Evolutionary conservation across 2,888 invertebrate species (phyloP).

Genomic region (Eurytoma californica): DNA sequence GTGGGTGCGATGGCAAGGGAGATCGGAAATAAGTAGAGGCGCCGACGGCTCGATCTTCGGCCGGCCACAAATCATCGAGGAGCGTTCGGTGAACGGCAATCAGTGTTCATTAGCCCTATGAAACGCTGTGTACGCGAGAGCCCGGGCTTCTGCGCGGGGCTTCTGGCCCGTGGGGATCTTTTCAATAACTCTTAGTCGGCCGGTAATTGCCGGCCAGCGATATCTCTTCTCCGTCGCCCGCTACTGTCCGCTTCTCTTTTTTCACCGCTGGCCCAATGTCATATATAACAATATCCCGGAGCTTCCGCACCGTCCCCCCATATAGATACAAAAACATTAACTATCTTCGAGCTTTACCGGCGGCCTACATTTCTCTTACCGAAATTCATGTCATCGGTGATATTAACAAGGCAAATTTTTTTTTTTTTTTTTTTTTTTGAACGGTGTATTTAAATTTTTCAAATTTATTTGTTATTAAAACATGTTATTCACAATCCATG

Average conservation of each 20-base stretch:
- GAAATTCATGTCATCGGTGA: too few relatives aligned
- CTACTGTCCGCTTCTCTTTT: slow-evolving; percentile 59
- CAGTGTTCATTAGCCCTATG: slow-evolving; percentile 72
- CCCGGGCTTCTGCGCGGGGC: slow-evolving; percentile 61
- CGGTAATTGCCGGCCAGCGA: slow-evolving; percentile 69
- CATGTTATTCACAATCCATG: too few relatives aligned
- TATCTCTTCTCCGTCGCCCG: slow-evolving; percentile 66
- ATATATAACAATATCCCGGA: slow-evolving; percentile 72
- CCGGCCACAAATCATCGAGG: slow-evolving; percentile 67
- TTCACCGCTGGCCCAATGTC: slow-evolving; percentile 64
- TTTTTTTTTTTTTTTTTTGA: too few relatives aligned
- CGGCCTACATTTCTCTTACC: too few relatives aligned
- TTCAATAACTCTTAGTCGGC: slow-evolving; percentile 73
- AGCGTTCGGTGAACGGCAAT: slow-evolving; percentile 68
- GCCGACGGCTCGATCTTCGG: background rate
- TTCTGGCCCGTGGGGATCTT: slow-evolving; percentile 70
- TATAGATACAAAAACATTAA: slow-evolving; percentile 73
- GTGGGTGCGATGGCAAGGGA: background rate
- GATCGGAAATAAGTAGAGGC: slow-evolving; percentile 18
- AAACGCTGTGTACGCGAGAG: slow-evolving; percentile 60
- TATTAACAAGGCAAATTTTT: too few relatives aligned
- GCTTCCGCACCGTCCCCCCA: slow-evolving; percentile 65
- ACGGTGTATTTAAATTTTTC: too few relatives aligned
- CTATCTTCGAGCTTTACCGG: slow-evolving; percentile 61
- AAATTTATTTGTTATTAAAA: background rate